Base-by-base conservation (phyloP, 1,140 invertebrate species). In the Tetraneura akinire region DNA sequence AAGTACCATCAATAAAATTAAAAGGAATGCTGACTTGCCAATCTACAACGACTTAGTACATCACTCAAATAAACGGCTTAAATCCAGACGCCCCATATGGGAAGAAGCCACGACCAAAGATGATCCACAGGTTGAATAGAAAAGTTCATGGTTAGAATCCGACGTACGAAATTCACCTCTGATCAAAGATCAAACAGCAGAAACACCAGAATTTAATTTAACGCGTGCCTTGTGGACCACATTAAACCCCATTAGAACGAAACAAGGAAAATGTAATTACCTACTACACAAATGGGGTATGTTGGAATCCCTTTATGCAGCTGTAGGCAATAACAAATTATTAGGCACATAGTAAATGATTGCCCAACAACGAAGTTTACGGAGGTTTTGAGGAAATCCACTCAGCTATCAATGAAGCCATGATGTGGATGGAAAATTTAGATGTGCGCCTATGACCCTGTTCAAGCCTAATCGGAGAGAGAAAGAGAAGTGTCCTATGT, bases 1-100 rank as follows among this genome's bases (percentile, higher is more conserved):
- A n/a, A n/a, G n/a, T n/a, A n/a, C n/a, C n/a, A n/a, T n/a, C n/a
- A 53, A 37, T 51, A 78, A 78, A 57, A 78, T 78, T 32, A 78
- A 55, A 53, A 8, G 51, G 2, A 78, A 42, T 42, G 13, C 23
- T 55, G 23, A 76, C 42, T 21, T 53, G 9, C 47, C 73, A 21
- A 53, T 76, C 47, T 47, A 53, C 49, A 42, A 76, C 23, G 29
- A 53, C 21, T 14, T 76, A 60, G 57, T 8, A 60, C 60, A 64
- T 18, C 60, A 64, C 16, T 29, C 60, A 64, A 62, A 26, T 37
- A 80, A 49, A 60, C 32, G 60, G 29, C 60, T 64, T 29, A 64
- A 64, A 64, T 64, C 60, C 9, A 64, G 60, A 64, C 13, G 29
- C 21, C 26, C 53, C 57, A n/a, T 64, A 21, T 64, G 53, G 5